These are phyloP conservation scores for Serinus canaria DNA, from an alignment of 2,113 vertebrate species.

Conservation along the genomic window DNA sequence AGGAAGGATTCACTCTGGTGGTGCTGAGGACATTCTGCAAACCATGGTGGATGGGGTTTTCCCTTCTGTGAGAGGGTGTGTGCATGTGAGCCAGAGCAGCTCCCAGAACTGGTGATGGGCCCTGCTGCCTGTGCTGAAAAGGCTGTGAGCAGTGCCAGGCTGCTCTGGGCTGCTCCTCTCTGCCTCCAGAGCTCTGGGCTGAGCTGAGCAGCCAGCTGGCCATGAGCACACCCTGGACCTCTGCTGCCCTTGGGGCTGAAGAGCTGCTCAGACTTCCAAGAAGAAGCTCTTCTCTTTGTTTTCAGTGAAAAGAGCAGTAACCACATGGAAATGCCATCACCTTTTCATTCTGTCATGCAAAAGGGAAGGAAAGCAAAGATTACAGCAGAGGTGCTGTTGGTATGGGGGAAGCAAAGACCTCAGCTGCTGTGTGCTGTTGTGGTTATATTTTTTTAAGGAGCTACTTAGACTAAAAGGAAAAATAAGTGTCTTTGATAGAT, in stretches of 20 bases:
- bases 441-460: not conserved
- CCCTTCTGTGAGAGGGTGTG: not conserved
- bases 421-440: not conserved
- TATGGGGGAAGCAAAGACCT: not conserved
- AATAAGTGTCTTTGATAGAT: not conserved
- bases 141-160: not conserved
- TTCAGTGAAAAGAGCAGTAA: not conserved
- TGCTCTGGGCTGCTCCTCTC: not conserved
- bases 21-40: not conserved
- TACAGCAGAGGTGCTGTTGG: not conserved
- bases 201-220: not conserved
- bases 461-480: not conserved
- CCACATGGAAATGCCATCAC: not conserved
- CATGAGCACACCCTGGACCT: not conserved
- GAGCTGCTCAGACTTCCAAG: not conserved
- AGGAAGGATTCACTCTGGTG: not conserved
- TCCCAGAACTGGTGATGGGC: not conserved
- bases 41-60: not conserved
- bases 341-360: not conserved
- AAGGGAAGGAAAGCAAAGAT: not conserved
- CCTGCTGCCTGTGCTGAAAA: not conserved
- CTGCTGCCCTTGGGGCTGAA: not conserved
- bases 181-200: not conserved
- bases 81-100: not conserved
- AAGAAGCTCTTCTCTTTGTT: not conserved